Base-by-base conservation (phyloP, 2,888 invertebrate species). In the Griposia aprilina region DNA sequence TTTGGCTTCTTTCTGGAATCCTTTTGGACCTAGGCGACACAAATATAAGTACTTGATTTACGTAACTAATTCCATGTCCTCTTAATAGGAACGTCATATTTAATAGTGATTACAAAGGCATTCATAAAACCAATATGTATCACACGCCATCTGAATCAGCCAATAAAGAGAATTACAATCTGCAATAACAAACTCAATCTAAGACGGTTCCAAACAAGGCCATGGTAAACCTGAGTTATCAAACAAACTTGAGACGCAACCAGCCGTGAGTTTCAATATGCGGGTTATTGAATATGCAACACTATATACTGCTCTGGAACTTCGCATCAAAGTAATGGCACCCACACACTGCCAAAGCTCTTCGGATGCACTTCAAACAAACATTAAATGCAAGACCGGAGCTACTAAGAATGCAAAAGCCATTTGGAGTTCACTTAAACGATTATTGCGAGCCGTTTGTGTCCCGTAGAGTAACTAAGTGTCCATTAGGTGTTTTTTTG, bases 351-450 rank as follows among this genome's bases (percentile, higher is more conserved):
- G 55, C 69, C 67, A 74, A 83, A 83, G 84, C 83, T 72, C 76
- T 88, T 78, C 71, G 23, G 45, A 72, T 81, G 76, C 87, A 79
- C 77, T 82, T 77, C 72, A 79, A 86, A 81, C 80, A 79, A 81
- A 86, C 79, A 84, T 83, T 73, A 88, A 89, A 86, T 71, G 69
- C 81, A 87, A 78, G 36, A 74, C 41, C 65, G 60, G 59, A 45
- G 85, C 76, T 87, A 84, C 84, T 74, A 84, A 84, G 84, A 86
- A 81, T 80, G 79, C 81, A 70, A 70, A 86, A 84, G 73, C 77
- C 83, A 80, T 83, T 83, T 73, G 20, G 67, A 78, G 55, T 81
- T 81, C 76, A 63, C 81, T 67, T 84, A 80, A 84, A 88, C 76
- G 80, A 83, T 85, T 78, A 88, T 77, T 68, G 79, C 82, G 57